Evolutionary conservation across 2,113 vertebrate genomes (phyloP).

Genomic region (Bagarius yarrelli): DNA sequence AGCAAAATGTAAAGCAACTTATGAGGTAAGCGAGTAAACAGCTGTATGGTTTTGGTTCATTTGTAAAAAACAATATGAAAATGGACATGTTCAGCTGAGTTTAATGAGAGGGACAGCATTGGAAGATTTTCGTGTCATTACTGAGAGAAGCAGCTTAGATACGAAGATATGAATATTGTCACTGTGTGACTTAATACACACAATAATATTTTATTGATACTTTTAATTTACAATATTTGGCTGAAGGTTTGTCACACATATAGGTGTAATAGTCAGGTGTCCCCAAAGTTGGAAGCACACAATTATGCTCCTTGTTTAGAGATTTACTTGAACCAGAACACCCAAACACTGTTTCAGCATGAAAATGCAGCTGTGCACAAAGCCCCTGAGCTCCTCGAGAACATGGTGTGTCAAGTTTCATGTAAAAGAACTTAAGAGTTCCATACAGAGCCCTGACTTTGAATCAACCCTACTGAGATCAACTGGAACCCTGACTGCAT

Average conservation of each 20-base stretch:
- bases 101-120: neutral
- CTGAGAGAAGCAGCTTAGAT: neutral
- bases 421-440: neutral
- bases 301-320: neutral
- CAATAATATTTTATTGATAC: neutral
- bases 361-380: neutral
- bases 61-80: conserved; percentile 11
- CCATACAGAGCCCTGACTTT: neutral
- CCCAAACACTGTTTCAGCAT: neutral
- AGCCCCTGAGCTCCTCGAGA: neutral
- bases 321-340: neutral
- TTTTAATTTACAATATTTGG: neutral
- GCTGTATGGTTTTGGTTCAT: neutral
- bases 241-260: too few species aligned
- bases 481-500: neutral
- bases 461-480: neutral
- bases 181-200: neutral
- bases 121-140: conserved; percentile 3
- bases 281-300: neutral
- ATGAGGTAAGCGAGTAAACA: neutral
- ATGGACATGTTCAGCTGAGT: neutral
- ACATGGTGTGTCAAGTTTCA: neutral
- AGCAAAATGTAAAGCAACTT: neutral
- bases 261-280: too few species aligned
- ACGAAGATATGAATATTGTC: conserved; percentile 9